A percentile compares a stretch with the other conserved stretches of the same genome.
These are phyloP conservation scores for Melozone crissalis DNA, from an alignment of 2,113 vertebrate genomes.

Conservation along the genomic window DNA sequence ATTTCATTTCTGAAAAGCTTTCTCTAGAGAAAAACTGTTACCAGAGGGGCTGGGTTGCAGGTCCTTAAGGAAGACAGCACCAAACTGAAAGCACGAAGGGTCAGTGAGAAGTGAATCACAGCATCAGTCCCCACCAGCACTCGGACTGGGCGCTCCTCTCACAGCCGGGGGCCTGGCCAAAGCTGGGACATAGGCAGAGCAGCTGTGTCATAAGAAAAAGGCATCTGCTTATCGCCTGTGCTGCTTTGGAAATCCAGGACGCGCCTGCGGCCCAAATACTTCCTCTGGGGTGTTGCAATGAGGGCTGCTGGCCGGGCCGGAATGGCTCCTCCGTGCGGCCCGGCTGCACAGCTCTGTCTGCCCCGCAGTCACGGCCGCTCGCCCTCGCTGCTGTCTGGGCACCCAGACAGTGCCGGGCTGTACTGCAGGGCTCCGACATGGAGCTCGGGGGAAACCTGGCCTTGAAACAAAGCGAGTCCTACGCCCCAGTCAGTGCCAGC, in stretches of 20 bases:
- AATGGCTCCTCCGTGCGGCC: not conserved
- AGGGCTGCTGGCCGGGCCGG: not conserved
- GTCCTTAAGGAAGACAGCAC: not conserved
- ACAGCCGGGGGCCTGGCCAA: not conserved
- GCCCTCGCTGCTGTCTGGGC: rapidly evolving
- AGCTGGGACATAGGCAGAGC: not conserved
- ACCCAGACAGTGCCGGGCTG: not conserved
- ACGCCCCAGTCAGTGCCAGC: rapidly evolving
- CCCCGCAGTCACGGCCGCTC: not conserved
- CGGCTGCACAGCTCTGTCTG: not conserved
- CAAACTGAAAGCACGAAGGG: not conserved
- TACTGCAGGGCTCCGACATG: rapidly evolving
- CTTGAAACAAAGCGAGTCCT: rapidly evolving
- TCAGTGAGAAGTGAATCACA: not conserved
- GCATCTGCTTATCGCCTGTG: not conserved
- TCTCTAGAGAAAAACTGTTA: not conserved
- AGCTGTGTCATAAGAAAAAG: not conserved
- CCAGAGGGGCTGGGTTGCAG: not conserved
- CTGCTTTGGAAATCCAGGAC: not conserved
- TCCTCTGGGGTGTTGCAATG: not conserved
- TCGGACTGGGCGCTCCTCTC: not conserved
- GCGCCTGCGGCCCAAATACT: not conserved
- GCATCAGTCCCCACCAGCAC: not conserved
- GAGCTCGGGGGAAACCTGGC: not conserved
- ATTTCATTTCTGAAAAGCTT: not conserved